Evolutionary conservation across 2,888 invertebrate genomes (phyloP), one percentile per base, ranked within the genome.

Genomic region (Conus canariensis): DNA sequence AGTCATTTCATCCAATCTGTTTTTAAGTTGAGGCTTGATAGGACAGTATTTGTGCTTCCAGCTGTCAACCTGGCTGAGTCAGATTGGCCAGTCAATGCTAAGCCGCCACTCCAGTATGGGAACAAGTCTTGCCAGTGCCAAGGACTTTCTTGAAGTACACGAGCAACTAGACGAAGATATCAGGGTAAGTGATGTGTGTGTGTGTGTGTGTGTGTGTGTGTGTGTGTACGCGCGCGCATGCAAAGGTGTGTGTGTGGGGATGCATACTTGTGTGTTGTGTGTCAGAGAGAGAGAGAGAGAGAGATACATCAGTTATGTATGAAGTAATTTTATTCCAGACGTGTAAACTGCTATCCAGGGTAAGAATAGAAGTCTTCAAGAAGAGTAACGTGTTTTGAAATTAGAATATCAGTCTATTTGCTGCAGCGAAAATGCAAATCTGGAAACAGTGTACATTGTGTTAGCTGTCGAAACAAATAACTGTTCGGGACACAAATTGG

Each of bases 31-130:
- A 45, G 45, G 45, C 45, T 83, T 56, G 22, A 58, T 45, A 16
- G 16, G 19, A 82, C 56, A 12, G 56, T 82, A 14, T 9, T 9
- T 83, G 82, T 30, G 14, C 87, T 91, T 90, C 30, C 93, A 95
- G 95, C 91, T 98, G 70, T 97, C 97, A 92, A 97, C 97, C n/a
- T 98, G 98, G 98, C 95, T 98, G 89, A 97, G 97, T 59, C 97
- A 97, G 90, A 97, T 98, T 60, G 98, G 97, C 0, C 98, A 98
- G 94, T 97, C 97, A 88, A 98, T 98, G 95, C 96, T 98, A 85
- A 97, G 97, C 94, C 97, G 97, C 80, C 97, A 98, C 94, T 97
- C 97, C 92, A 97, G 98, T 94, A 97, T 98, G 97, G 98, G 98
- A n/a, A 93, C 93, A 56, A 95, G 94, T 93, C 94, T 96, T 92